Evolutionary conservation across 92 coral and sea anemone species (phyloP), one percentile per base, ranked within the genome.

Genomic region (Pocillopora grandis): DNA sequence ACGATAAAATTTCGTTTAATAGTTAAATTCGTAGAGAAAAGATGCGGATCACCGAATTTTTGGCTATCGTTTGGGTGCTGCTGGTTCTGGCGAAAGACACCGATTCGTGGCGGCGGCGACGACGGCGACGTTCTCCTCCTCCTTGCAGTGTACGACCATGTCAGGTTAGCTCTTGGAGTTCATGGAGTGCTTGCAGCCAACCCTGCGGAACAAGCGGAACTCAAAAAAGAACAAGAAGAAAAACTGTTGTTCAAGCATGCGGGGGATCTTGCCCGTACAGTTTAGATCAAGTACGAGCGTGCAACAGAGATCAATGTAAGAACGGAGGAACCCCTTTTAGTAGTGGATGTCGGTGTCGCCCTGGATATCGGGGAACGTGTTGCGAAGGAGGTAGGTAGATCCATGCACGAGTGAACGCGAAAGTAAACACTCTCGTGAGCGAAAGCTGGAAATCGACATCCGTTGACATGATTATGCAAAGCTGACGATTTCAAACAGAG

Each of bases 331-430:
- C 88, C 3, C 95, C 98, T 14, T 76, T 71, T 17, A 77, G 84
- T 17, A 94, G 90, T 21, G 88, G 93, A 0, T 95, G 98, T 78
- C 19, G 68, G 0, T 95, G 98, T 74, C 85, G 79, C 42, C n/a
- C 98, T 9, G 97, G 97, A 1, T 93, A 75, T 77, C 70, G 48
- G 19, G 98, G 98, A 12, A 88, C 95, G 60, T 95, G 98, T 71
- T 95, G 98, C 76, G 97, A 92, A 55, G 59, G 82, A 48, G 97
- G 98, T 95, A 80, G 70, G 95, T 88, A 18, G 21, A 78, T 12
- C 83, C 36, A 14, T 37, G 57, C 49, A 27, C 17, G 73, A 48
- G 27, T 78, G 69, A 78, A 42, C 52, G 52, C 52, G 52, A 42
- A 42, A 42, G 4, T 42, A 42, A 42, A 42, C 52, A 42, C 52